Base-by-base conservation (phyloP, 2,888 invertebrate genomes). In the Drosophila borborema region DNA sequence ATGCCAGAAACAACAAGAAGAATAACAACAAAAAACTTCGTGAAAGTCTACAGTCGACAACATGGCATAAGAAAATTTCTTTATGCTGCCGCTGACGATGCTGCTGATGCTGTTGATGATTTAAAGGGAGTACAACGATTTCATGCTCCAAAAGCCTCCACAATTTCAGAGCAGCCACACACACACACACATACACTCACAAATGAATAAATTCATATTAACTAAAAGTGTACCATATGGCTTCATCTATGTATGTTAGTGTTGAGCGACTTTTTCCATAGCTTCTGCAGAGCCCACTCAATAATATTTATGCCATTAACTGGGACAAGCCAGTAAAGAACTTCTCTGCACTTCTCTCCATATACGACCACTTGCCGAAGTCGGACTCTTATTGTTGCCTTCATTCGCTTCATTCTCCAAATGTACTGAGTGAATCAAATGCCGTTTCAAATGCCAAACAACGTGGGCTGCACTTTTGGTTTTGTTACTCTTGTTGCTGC, bases 391-490 rank as follows among this genome's bases (percentile, higher is more conserved):
- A 69, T 69, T 74, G 61, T 68, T 51, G 51, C 51, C 74, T 41
- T 41, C 31, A 43, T 43, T 43, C 43, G 43, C 41, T 34, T 28
- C 40, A 65, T 55, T 75, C 61, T 56, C 49, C 55, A 61, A 41
- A 38, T 43, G 12, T 46, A 45, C 64, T 51, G 43, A 55, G 43
- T 70, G 59, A 34, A 65, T 38, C 48, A 41, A 31, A 41, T 72
- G 74, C 43, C 72, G 67, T 72, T 61, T 56, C 56, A 72, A 72
- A 74, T 60, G 51, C 74, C 64, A 74, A 62, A 56, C 70, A 65
- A 74, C 75, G 74, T 75, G 75, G 75, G 75, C n/a, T 75, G 75
- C 71, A 75, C 56, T 74, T 75, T 75, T 75, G 74, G 75, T 66
- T 70, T 62, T 74, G 55, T 74, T 38, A 18, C 36, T 56, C 2